phyloP scores from a whole-genome alignment of 92 coral and sea anemone species.

The Heteractis magnifica region DNA sequence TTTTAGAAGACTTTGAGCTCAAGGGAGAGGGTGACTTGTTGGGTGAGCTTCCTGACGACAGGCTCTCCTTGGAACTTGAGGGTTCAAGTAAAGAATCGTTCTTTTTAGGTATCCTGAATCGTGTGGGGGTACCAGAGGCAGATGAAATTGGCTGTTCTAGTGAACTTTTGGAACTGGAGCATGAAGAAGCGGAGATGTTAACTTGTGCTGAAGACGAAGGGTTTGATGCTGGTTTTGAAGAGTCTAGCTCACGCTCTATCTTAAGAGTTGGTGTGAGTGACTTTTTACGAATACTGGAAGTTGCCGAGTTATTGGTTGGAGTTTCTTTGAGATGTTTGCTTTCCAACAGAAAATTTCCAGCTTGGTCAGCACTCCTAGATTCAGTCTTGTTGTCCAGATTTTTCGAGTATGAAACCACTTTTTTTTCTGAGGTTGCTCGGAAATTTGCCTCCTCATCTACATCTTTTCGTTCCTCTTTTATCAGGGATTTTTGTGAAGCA shows the following conservation, averaged over 20 bases:
- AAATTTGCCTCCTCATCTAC: neutral
- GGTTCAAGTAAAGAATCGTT: neutral
- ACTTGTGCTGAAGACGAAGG: neutral
- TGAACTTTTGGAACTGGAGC: neutral
- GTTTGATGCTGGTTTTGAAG: neutral
- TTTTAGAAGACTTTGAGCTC: neutral
- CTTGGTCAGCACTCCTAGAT: neutral
- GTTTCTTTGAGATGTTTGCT: neutral
- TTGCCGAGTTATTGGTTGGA: neutral
- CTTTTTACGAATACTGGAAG: neutral
- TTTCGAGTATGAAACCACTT: neutral
- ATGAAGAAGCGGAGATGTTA: neutral
- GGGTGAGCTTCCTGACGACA: neutral
- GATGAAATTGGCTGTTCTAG: neutral
- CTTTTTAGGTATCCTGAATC: slow-evolving; percentile 29
- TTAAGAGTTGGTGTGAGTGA: neutral
- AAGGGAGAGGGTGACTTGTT: neutral
- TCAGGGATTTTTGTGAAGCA: too few species aligned
- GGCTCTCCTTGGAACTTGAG: neutral
- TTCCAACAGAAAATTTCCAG: neutral
- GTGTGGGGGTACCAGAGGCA: neutral
- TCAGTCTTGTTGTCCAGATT: neutral
- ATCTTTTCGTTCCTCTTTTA: neutral
- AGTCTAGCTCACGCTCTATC: neutral
- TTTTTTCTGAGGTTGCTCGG: neutral